These are phyloP conservation scores for Flexamia atlantica DNA, from an alignment of 2,888 invertebrate species.

Conservation along the genomic window DNA sequence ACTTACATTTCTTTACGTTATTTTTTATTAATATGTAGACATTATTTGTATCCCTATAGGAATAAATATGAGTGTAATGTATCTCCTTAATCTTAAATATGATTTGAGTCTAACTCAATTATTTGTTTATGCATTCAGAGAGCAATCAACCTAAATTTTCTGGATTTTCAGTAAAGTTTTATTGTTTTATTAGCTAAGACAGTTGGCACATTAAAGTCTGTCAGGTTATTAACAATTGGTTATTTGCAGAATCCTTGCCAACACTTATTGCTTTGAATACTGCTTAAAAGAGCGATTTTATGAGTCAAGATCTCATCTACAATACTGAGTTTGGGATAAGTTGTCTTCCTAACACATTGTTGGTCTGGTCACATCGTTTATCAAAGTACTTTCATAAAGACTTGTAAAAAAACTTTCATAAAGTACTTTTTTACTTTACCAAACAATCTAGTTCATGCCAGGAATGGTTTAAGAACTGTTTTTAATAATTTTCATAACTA, in stretches of 20 bases:
- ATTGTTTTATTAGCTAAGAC: neutral
- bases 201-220: neutral
- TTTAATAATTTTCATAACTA: no score
- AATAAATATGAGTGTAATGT: conserved; percentile 28
- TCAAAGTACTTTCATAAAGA: no score
- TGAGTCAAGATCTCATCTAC: no score
- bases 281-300: no score
- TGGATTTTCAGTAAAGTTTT: neutral
- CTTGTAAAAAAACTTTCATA: no score
- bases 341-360: no score
- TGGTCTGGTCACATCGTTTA: no score
- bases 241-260: neutral
- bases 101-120: neutral
- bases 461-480: no score
- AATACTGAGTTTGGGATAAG: no score
- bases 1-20: neutral
- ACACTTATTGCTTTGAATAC: no score
- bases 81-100: conserved; percentile 15
- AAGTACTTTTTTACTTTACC: no score
- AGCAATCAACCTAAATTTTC: neutral
- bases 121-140: neutral
- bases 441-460: no score
- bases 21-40: neutral
- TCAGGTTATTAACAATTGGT: neutral
- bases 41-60: conserved; percentile 20